Evolutionary conservation across 2,888 invertebrate species (phyloP), one percentile per base, ranked within the genome.

Genomic region (Caradrina kadenii): DNA sequence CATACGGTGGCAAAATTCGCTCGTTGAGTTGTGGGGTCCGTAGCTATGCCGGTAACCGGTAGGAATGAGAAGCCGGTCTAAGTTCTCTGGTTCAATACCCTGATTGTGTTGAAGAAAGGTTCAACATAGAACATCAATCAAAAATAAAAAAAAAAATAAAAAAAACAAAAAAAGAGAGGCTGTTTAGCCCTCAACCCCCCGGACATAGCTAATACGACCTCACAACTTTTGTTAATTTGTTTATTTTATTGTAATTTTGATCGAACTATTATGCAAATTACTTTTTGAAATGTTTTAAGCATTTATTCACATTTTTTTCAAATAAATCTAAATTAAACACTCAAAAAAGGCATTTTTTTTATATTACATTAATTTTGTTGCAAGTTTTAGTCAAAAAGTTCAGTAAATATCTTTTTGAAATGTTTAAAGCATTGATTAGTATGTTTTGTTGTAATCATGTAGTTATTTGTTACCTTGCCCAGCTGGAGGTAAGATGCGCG

Each of bases 141-240:
- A 26, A 26, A 26, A 26, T 26, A n/a, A 26, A 2, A 26, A 26
- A 26, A 26, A 26, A 26, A 19, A 19, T 0, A 61, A 19, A 60
- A 22, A n/a, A 49, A 4, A 0, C 0, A 60, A 59, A 3, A 50
- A 21, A 61, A 35, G 7, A 21, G 61, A 61, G 61, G 17, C 1
- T 21, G 0, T n/a, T n/a, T 3, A 17, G 21, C 17, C 17, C 52
- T 61, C 52, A 22, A 62, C 50, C 21, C 52, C 35, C 11, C 35
- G 22, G 35, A 8, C 35, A 21, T 61, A 62, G 62, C 62, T 22
- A 5, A 35, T 52, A 52, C 52, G 52, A 62, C 62, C 35, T n/a
- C n/a, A n/a, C 62, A 35, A 4, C 35, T 62, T 62, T 62, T 35
- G n/a, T 52, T 17, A 31, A 48, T 7, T 49, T 42, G 3, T 15